These are phyloP conservation scores for Emmelina monodactyla DNA, from an alignment of 2,888 invertebrate species.

Conservation along the genomic window DNA sequence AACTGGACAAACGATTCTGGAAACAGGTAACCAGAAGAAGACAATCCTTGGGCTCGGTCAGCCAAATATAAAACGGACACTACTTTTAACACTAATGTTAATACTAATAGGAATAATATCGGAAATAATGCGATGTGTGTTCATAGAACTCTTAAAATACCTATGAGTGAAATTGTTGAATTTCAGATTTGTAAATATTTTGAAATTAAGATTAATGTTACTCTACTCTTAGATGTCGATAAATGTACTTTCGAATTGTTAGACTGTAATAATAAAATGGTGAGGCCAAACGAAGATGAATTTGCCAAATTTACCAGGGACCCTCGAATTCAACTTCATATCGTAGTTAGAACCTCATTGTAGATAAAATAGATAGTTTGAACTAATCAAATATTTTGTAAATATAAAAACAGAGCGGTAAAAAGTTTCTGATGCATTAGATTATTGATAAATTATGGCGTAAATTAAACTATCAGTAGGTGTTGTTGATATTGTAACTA, in stretches of 20 bases:
- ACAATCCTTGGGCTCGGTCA: conserved; percentile 62
- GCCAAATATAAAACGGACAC: conserved; percentile 41
- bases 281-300: conserved; percentile 8
- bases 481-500: neutral
- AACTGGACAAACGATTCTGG: conserved; percentile 80
- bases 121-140: no score
- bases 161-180: no score
- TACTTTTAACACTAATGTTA: conserved; percentile 4
- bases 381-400: conserved; percentile 15
- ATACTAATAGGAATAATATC: no score
- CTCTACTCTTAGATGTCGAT: no score
- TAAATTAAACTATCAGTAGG: no score
- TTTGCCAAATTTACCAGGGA: conserved; percentile 40
- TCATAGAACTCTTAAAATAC: no score
- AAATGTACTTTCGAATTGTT: no score
- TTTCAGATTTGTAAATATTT: no score
- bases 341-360: conserved; percentile 35
- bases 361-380: conserved; percentile 13
- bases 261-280: neutral
- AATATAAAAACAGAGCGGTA: conserved; percentile 25
- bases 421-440: conserved; percentile 34
- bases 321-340: conserved; percentile 53
- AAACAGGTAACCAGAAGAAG: conserved; percentile 79
- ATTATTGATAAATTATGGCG: no score
- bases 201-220: no score